Evolutionary conservation across 2,113 vertebrate genomes (phyloP).

Genomic region (Peromyscus californicus): DNA sequence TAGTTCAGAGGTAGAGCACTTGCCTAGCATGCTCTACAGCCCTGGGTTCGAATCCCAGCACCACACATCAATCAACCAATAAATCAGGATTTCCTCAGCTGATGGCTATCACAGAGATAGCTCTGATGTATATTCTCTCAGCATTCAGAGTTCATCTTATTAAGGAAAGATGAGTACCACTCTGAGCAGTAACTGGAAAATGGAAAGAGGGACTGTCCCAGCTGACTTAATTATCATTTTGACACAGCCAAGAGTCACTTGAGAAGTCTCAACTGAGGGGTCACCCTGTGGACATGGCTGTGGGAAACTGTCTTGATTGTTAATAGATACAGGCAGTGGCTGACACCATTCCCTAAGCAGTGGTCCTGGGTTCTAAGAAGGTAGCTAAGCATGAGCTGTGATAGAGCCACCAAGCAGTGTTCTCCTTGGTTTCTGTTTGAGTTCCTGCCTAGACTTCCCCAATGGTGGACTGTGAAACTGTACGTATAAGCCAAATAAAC

Average conservation of each 20-base stretch:
- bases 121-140: too few relatives aligned
- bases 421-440: neutral
- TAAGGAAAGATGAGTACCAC: too few relatives aligned
- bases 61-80: neutral
- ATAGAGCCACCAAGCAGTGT: neutral
- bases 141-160: too few relatives aligned
- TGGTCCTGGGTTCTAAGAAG: neutral
- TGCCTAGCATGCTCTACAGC: neutral
- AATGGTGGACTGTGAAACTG: neutral
- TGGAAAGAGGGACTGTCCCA: neutral
- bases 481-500: neutral
- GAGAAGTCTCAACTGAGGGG: neutral
- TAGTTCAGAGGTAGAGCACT: neutral
- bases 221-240: neutral
- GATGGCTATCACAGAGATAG: too few relatives aligned
- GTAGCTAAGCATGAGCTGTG: neutral
- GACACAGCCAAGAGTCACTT: neutral
- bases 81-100: neutral
- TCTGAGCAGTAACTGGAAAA: neutral
- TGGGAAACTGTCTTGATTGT: neutral
- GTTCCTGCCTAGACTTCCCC: neutral
- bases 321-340: neutral
- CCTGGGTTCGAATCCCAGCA: neutral
- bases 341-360: neutral
- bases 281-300: neutral